These are phyloP conservation scores for Hedychridium roseum DNA, from an alignment of 2,888 invertebrate species.

Conservation along the genomic window DNA sequence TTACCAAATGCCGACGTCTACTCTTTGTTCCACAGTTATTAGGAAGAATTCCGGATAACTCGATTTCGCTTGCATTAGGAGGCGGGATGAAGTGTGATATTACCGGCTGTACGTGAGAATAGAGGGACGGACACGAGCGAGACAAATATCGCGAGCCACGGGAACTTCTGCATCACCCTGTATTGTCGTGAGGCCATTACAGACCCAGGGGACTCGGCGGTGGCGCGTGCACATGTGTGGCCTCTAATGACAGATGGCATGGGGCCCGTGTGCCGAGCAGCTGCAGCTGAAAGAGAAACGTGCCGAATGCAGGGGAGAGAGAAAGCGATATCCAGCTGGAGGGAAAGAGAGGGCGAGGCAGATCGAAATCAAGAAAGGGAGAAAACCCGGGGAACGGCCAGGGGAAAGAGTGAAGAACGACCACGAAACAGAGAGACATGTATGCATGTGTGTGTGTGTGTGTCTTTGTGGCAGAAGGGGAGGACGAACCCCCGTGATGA, in stretches of 20 bases:
- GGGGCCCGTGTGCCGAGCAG: slow-evolving; percentile 46
- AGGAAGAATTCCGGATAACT: no score
- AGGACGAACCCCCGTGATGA: no score
- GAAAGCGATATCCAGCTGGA: background rate
- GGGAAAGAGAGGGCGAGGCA: background rate
- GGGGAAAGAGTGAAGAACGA: slow-evolving; percentile 17
- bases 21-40: no score
- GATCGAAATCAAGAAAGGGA: no score
- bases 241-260: slow-evolving; percentile 50
- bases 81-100: no score
- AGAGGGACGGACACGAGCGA: no score
- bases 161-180: slow-evolving; percentile 30
- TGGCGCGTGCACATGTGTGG: slow-evolving; percentile 37
- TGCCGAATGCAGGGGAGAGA: background rate
- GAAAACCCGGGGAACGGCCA: slow-evolving; percentile 13
- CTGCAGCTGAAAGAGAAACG: slow-evolving; percentile 32
- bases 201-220: slow-evolving; percentile 31
- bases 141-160: no score
- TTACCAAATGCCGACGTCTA: no score
- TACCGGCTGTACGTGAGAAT: no score
- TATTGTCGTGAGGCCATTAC: slow-evolving; percentile 34
- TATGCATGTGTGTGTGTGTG: background rate
- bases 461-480: slow-evolving; percentile 12
- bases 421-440: background rate
- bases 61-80: no score